These are phyloP conservation scores for Parapsyche elsis DNA, from an alignment of 1,140 invertebrate species.

Conservation along the genomic window DNA sequence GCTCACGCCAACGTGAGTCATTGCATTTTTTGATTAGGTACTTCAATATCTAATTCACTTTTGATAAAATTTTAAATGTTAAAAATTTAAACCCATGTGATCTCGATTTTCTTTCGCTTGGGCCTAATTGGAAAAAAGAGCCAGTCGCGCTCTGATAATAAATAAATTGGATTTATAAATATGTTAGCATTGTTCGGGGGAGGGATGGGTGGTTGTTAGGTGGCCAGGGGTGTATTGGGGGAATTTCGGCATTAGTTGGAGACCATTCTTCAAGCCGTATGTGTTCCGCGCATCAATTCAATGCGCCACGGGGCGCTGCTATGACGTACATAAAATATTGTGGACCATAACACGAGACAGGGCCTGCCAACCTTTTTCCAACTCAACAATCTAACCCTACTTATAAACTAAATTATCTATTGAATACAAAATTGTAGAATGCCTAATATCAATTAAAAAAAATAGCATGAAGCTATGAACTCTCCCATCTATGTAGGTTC, in stretches of 20 bases:
- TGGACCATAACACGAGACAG: conserved; percentile 15
- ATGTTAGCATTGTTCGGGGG: not conserved
- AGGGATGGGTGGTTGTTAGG: not conserved
- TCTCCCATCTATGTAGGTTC: too few relatives aligned
- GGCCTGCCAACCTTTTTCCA: not conserved
- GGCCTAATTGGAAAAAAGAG: not conserved
- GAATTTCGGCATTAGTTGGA: conserved; percentile 30
- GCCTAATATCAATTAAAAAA: too few relatives aligned
- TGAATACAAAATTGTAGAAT: too few relatives aligned
- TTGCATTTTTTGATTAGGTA: too few relatives aligned
- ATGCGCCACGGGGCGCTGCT: conserved; percentile 36
- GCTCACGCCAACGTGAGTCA: too few relatives aligned
- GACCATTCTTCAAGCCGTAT: conserved; percentile 45
- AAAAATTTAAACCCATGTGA: not conserved
- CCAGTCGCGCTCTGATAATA: conserved; percentile 2
- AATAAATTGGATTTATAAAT: conserved; percentile 32
- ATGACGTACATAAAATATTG: conserved; percentile 45
- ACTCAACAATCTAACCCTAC: not conserved
- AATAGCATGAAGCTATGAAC: too few relatives aligned
- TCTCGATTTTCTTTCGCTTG: not conserved
- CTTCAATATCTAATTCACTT: too few relatives aligned
- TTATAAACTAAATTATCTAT: too few relatives aligned
- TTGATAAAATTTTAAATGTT: too few relatives aligned
- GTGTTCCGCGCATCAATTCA: conserved; percentile 47
- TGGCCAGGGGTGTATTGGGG: conserved; percentile 3